A percentile compares a stretch with the other conserved stretches of the same genome.
Conservation (phyloP, 1,140 invertebrate species). For the Aphaenogaster floridana region DNA sequence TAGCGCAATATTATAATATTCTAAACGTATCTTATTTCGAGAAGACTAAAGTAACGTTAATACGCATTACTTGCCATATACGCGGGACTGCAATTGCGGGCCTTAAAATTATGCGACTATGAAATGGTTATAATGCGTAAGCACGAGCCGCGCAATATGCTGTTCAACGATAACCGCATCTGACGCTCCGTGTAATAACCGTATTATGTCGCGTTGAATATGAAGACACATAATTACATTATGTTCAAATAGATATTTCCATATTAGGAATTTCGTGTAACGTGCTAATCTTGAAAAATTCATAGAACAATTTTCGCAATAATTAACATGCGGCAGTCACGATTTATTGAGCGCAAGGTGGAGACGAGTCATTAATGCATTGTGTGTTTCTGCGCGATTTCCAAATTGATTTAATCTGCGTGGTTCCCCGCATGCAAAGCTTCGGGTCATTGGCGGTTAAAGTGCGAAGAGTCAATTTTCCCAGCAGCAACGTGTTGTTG, state of each 20-base stretch:
- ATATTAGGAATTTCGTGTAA: background rate
- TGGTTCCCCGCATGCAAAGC: slow-evolving; percentile 64
- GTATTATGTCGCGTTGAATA: slow-evolving; percentile 41
- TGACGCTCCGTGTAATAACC: slow-evolving; percentile 25
- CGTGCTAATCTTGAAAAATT: slow-evolving; percentile 25
- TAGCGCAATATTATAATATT: background rate
- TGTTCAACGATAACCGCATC: slow-evolving; percentile 53
- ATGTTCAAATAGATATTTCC: slow-evolving; percentile 1
- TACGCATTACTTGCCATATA: background rate
- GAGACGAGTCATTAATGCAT: background rate
- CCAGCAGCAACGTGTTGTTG: slow-evolving; percentile 2
- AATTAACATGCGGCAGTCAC: slow-evolving; percentile 20
- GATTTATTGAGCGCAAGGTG: slow-evolving; percentile 20
- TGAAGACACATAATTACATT: slow-evolving; percentile 42
- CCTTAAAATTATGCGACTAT: slow-evolving; percentile 51
- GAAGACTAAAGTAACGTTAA: background rate
- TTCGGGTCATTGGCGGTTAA: slow-evolving; percentile 46
- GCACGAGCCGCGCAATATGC: slow-evolving; percentile 34
- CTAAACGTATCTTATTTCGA: background rate
- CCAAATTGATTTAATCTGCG: slow-evolving; percentile 65
- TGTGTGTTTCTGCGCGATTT: slow-evolving; percentile 23
- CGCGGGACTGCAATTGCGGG: background rate
- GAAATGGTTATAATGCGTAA: slow-evolving; percentile 58
- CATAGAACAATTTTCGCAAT: slow-evolving; percentile 1
- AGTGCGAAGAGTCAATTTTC: slow-evolving; percentile 42